These are phyloP conservation scores for Polyergus mexicanus DNA, from an alignment of 1,140 invertebrate genomes.

Conservation along the genomic window DNA sequence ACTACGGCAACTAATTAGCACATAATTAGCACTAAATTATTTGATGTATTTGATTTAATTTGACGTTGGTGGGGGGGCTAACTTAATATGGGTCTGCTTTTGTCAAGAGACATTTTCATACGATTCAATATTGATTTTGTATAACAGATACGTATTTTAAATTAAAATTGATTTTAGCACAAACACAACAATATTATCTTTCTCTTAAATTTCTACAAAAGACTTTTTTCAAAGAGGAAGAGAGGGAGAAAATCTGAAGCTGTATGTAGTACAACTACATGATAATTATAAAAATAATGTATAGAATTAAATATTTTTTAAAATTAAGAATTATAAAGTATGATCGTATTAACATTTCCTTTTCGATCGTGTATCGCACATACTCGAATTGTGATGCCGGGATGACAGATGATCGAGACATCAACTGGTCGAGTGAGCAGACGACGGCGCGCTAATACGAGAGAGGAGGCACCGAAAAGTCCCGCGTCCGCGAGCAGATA, in stretches of 20 bases:
- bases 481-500: conserved; percentile 22
- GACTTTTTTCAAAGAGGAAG: not conserved
- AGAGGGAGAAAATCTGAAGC: not conserved
- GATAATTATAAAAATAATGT: not conserved
- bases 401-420: conserved; percentile 54
- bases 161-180: no score
- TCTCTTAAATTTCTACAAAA: not conserved
- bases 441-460: conserved; percentile 44
- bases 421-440: conserved; percentile 38
- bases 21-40: no score
- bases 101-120: no score
- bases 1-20: no score
- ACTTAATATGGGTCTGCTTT: no score
- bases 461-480: conserved; percentile 36
- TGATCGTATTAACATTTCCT: not conserved
- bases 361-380: not conserved
- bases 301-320: not conserved
- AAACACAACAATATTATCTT: no score
- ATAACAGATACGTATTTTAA: no score
- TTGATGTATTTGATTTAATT: no score
- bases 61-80: no score
- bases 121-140: no score
- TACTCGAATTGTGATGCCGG: conserved; percentile 13
- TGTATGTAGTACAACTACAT: not conserved
- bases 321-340: not conserved